Conservation (phyloP, 2,113 vertebrate genomes). For the Engraulis encrasicolus region DNA sequence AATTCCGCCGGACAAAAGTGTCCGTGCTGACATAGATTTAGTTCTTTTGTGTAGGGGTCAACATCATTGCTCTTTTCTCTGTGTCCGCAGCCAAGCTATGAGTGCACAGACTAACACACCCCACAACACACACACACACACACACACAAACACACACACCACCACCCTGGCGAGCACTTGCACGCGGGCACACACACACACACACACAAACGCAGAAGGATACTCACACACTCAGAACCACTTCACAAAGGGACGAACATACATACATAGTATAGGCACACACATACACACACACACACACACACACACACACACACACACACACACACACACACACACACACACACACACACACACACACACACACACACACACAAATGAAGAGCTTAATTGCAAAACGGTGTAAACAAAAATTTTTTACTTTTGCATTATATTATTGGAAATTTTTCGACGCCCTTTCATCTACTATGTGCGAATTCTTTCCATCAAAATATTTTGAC, state of each 20-base stretch:
- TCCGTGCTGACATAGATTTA: slow-evolving; percentile 80
- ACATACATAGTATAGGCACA: slow-evolving; percentile 24
- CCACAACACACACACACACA: slow-evolving; percentile 24
- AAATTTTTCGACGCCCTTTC: no score
- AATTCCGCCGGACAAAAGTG: slow-evolving; percentile 62
- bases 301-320: neutral
- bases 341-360: neutral
- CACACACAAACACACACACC: neutral
- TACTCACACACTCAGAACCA: no score
- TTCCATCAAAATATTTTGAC: no score
- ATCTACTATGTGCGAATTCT: no score
- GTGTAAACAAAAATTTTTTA: no score
- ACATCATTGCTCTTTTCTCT: slow-evolving; percentile 81
- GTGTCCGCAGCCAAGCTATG: slow-evolving; percentile 50
- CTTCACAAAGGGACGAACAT: slow-evolving; percentile 34
- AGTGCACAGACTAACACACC: slow-evolving; percentile 51
- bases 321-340: neutral
- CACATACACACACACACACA: neutral
- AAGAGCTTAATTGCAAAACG: no score
- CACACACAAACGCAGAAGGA: no score
- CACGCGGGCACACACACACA: no score
- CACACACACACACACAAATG: no score
- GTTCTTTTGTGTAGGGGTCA: slow-evolving; percentile 79
- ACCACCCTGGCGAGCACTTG: no score
- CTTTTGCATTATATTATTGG: slow-evolving; percentile 73